Evolutionary conservation across 2,113 vertebrate genomes (phyloP), one percentile per base, ranked within the genome.

Genomic region (Jacana jacana): DNA sequence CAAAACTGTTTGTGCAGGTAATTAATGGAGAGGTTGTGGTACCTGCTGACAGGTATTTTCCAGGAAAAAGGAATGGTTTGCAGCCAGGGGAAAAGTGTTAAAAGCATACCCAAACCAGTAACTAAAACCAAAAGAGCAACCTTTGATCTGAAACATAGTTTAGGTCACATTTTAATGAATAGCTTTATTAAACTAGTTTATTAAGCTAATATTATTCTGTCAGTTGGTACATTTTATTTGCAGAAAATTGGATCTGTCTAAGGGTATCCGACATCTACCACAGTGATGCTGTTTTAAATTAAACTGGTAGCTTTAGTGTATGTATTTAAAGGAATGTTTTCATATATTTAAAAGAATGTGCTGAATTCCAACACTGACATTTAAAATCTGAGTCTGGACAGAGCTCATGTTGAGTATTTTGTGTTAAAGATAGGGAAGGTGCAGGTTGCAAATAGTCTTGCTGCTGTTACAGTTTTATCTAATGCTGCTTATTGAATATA

Each of bases 171-270:
- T 95, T 96, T 88, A 94, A 94, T 96, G 94, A 96, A 96, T 75
- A 94, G 79, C 68, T 95, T 97, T 88, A 96, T 96, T 95, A 95
- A 96, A 86, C 91, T 94, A 87, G 83, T 94, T 94, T 93, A 91
- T 96, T 97, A 95, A 95, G 89, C 88, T 96, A 96, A 96, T 97
- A 96, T 95, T 97, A 95, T 89, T 94, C 94, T 95, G 85, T 95
- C 91, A 95, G 88, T 93, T 83, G 76, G 63, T 94, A 93, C 71
- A 48, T 93, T 96, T 96, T 88, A 96, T 90, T 94, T 96, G 93
- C 93, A 96, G 93, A 95, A 97, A 96, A 95, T 93, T 93, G 88
- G 76, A 90, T 96, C 89, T 87, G 70, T 95, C 58, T 91, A 90
- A 94, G 82, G 68, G 68, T 91, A 93, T 90, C 72, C 81, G 93